These are phyloP conservation scores for Temnothorax curvispinosus DNA, from an alignment of 1,140 invertebrate genomes.

Conservation along the genomic window DNA sequence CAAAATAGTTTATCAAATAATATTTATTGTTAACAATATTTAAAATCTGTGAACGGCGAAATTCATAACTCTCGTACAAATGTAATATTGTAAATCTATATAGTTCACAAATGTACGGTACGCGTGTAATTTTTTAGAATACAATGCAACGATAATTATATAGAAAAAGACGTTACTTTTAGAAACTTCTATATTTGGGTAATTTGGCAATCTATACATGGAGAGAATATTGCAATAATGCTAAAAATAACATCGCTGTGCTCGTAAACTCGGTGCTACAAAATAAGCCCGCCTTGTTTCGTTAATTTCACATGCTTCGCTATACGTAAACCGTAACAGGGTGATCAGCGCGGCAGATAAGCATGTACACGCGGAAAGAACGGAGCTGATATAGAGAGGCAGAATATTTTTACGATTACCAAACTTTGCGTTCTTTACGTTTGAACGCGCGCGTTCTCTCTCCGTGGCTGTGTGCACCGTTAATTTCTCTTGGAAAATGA, in stretches of 20 bases:
- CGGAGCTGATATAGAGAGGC: constrained; percentile 55
- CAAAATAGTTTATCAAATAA: background rate
- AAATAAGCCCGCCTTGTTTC: constrained; percentile 35
- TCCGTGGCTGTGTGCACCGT: constrained; percentile 1
- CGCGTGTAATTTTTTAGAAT: background rate
- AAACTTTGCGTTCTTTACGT: constrained; percentile 59
- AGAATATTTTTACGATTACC: constrained; percentile 60
- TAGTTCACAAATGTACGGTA: no score
- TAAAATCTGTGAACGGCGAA: background rate
- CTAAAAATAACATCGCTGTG: constrained; percentile 8
- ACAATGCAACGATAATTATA: no score
- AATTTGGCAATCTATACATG: constrained; percentile 9
- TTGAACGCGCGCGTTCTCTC: constrained; percentile 54
- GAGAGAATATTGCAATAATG: background rate
- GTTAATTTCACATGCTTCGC: constrained; percentile 54
- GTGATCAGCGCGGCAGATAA: constrained; percentile 52
- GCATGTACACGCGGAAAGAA: constrained; percentile 50
- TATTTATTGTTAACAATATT: background rate
- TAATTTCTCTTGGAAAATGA: constrained; percentile 37
- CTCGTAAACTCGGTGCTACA: background rate
- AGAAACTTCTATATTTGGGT: background rate
- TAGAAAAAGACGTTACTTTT: background rate
- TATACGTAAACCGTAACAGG: constrained; percentile 57
- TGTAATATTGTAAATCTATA: no score
- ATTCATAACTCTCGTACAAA: background rate